Evolutionary conservation across 2,113 vertebrate genomes (phyloP), one percentile per base, ranked within the genome.

Genomic region (Mola mola): DNA sequence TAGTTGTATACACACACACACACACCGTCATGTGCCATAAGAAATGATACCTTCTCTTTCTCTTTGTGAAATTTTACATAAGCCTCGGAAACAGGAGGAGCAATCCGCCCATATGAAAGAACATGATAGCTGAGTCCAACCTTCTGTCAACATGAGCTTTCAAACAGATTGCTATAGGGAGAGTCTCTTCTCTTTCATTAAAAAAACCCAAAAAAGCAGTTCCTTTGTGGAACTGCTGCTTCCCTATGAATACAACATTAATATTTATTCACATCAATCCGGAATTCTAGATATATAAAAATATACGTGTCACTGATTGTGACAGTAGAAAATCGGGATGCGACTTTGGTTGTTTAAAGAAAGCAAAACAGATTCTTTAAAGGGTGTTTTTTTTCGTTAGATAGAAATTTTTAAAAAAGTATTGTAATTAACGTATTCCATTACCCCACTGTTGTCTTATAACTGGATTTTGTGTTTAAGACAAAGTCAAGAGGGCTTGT

Each of bases 101-200:
- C 72, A 58, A 68, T 72, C 33, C 63, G 59, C 31, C 42, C 43
- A 26, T 59, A 53, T 50, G 60, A 13, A 60, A 31, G 28, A 41
- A 36, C 17, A 17, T 61, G 75, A 76, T 67, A 80, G 84, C 84
- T 87, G 84, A 84, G 74, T 84, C 44, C 53, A 64, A 50, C 37
- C 26, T 73, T 83, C 75, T 56, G 38, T 49, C 52, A 58, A 49
- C 68, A 37, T 50, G 41, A 67, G 52, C 47, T 67, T 84, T 84
- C 68, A 79, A 60, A 75, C 63, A 53, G 56, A 64, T 60, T 37
- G 49, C 49, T 75, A 49, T 29, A 50, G 37, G 38, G 43, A 65
- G 11, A 29, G 28, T 64, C 34, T 69, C 38, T 51, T 66, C 26
- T 58, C 58, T 48, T 66, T 67, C 50, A 75, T 70, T 55, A 61